Evolutionary conservation across 2,797 vertebrate genomes (phyloP), one percentile per base, ranked within the genome.

Genomic region (Crypturellus tataupa): DNA sequence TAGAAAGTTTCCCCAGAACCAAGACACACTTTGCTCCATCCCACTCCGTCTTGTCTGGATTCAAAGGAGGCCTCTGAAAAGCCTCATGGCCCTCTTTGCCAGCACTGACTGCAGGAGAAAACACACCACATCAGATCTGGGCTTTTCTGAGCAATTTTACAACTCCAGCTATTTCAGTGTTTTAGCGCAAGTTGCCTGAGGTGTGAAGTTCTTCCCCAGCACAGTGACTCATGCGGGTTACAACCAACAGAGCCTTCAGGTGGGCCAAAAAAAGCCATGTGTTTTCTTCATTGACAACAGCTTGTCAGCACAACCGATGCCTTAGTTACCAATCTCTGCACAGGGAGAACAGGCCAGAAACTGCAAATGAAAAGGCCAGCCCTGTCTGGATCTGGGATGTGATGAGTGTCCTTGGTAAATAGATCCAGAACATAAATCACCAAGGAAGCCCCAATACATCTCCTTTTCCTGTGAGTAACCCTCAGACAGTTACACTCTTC

Each of bases 261-360:
- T 44, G 55, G 79, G 72, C 81, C 86, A 87, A 72, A 93, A 94
- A 91, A 93, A 87, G 49, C 31, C 58, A 27, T 80, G 62, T 80
- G 88, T 89, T 95, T 94, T 90, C 79, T 75, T 65, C 92, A 80
- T 78, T 80, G 90, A 87, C 84, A 95, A 55, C 84, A 95, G 62
- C 76, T 85, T 87, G 76, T 95, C 90, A 89, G 49, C 84, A 76
- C 55, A 87, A 79, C 72, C 51, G 19, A 72, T 39, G n/a, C 84
- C 55, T 92, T 90, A 42, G 67, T 87, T 91, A 87, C 76, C 89
- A 85, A 65, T 69, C 51, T 44, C 62, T 85, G 78, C 49, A 39
- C 58, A 39, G 37, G 78, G 37, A 1, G 1, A 87, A 72, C 2
- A 82, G 58, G n/a, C 37, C 79, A 85, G 64, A 68, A 64, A 75